phyloP scores from a whole-genome alignment of 2,797 vertebrate genomes.

The Diplodus puntazzo region DNA sequence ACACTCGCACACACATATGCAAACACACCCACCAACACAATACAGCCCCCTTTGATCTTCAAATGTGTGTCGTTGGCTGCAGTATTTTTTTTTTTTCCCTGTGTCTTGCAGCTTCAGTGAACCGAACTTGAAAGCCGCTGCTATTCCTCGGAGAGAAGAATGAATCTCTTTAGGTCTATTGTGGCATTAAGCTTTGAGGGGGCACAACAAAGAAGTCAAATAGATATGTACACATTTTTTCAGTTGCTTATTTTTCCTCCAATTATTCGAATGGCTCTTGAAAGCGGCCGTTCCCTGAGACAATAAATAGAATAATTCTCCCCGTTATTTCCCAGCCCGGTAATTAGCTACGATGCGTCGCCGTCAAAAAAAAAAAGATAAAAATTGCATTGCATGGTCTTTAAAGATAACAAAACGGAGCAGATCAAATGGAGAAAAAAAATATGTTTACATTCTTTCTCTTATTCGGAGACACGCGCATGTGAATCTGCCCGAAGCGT shows the following conservation, averaged over 20 bases:
- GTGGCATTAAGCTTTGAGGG: conserved; percentile 74
- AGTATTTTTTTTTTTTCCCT: conserved; percentile 47
- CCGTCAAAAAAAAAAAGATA: conserved; percentile 49
- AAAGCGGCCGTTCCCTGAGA: conserved; percentile 60
- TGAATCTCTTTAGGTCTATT: conserved; percentile 74
- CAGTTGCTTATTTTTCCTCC: conserved; percentile 57
- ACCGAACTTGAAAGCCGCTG: conserved; percentile 71
- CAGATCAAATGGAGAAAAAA: conserved; percentile 47
- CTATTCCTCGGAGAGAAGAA: conserved; percentile 66
- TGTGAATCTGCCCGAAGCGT: conserved; percentile 25
- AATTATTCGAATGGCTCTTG: conserved; percentile 67
- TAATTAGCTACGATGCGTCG: conserved; percentile 65
- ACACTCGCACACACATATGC: conserved; percentile 39
- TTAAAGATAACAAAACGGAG: conserved; percentile 70
- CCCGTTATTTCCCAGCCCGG: conserved; percentile 44
- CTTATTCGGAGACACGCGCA: conserved; percentile 6
- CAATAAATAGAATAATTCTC: conserved; percentile 60
- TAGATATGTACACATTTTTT: conserved; percentile 68
- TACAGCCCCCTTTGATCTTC: conserved; percentile 69
- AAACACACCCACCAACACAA: conserved; percentile 51
- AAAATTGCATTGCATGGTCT: conserved; percentile 54
- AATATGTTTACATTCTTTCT: conserved; percentile 57
- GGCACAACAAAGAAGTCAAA: conserved; percentile 76
- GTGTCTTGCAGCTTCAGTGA: conserved; percentile 74
- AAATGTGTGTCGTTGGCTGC: conserved; percentile 69